phyloP scores from a whole-genome alignment of 2,797 vertebrate species.

The Eulemur mongoz region DNA sequence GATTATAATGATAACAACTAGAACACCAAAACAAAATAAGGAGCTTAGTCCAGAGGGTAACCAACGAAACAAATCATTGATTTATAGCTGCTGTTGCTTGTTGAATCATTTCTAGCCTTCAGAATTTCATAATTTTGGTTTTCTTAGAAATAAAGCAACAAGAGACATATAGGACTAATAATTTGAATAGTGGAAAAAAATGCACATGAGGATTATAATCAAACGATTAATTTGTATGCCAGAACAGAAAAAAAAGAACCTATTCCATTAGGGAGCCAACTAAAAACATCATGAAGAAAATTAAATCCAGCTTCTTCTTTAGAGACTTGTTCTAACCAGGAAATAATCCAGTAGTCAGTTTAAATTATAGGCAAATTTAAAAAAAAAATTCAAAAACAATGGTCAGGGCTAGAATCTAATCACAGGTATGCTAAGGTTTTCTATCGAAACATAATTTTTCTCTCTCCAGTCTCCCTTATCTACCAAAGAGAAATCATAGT shows the following conservation, averaged over 20 bases:
- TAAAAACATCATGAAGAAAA: not conserved
- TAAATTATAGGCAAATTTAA: not conserved
- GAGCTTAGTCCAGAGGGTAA: not conserved
- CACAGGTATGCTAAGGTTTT: not conserved
- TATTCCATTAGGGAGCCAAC: not conserved
- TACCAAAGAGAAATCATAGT: not conserved
- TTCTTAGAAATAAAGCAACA: not conserved
- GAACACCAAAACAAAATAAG: not conserved
- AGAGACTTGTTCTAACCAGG: not conserved
- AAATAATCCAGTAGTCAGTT: not conserved
- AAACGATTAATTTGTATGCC: not conserved
- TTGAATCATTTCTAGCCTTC: not conserved
- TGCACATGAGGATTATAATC: not conserved
- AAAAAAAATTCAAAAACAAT: not conserved
- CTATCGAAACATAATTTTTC: not conserved
- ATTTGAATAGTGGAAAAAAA: not conserved
- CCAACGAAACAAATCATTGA: not conserved
- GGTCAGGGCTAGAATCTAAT: not conserved
- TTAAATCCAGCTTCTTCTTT: not conserved
- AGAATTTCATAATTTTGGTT: not conserved
- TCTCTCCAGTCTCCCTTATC: not conserved
- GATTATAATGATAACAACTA: not conserved
- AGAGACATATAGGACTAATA: not conserved
- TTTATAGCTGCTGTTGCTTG: not conserved
- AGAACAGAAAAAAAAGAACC: not conserved